Evolutionary conservation across 2,113 vertebrate species (phyloP).

Genomic region (Cryptotis parvus): DNA sequence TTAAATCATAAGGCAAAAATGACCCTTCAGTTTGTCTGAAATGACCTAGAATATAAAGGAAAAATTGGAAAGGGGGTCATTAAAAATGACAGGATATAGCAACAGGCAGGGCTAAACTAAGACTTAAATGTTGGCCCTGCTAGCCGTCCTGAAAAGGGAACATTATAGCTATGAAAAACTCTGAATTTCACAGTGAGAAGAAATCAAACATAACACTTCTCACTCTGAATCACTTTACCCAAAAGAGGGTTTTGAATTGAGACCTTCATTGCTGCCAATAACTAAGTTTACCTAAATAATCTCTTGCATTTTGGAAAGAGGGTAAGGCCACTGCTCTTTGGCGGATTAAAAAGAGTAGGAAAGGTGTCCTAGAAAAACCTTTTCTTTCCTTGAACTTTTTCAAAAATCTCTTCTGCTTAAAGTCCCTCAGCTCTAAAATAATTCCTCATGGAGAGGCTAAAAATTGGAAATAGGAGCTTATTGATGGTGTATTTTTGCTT

Average conservation of each 20-base stretch:
- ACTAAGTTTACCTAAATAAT: slow-evolving; percentile 81
- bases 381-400: slow-evolving; percentile 31
- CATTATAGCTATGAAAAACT: slow-evolving; percentile 72
- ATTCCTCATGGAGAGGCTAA: neutral
- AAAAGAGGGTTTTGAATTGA: slow-evolving; percentile 76
- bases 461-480: neutral
- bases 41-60: neutral
- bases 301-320: slow-evolving; percentile 70
- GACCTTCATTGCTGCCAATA: slow-evolving; percentile 78
- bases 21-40: slow-evolving; percentile 32
- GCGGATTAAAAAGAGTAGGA: neutral
- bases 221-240: slow-evolving; percentile 72
- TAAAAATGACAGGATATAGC: slow-evolving; percentile 50
- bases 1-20: slow-evolving; percentile 18
- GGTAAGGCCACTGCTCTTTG: slow-evolving; percentile 53
- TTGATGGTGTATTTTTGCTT: neutral
- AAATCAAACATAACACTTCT: slow-evolving; percentile 75
- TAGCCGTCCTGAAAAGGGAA: slow-evolving; percentile 60
- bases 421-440: neutral
- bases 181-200: slow-evolving; percentile 78
- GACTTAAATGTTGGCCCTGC: slow-evolving; percentile 43
- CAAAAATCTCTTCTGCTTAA: neutral
- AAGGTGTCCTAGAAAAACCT: slow-evolving; percentile 48
- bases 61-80: neutral
- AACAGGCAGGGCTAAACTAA: slow-evolving; percentile 61